Evolutionary conservation across 2,797 vertebrate genomes (phyloP), one percentile per base, ranked within the genome.

Genomic region (Eleutherodactylus coqui): DNA sequence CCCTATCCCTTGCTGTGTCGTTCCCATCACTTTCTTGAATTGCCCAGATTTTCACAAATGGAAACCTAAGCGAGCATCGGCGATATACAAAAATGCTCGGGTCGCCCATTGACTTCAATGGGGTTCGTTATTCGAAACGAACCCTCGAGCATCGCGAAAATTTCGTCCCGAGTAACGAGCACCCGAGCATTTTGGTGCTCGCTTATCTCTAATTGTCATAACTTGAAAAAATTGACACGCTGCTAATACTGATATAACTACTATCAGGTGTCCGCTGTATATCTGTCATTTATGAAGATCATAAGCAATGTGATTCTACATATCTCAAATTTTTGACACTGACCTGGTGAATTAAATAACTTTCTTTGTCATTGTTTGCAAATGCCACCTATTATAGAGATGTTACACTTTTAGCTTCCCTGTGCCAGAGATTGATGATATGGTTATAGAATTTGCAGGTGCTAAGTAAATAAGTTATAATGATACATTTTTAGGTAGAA

Each of bases 261-360:
- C 36, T 69, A 19, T 38, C 64, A 69, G 38, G 64, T 69, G 64
- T 36, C 64, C 36, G 60, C 29, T 32, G 60, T 64, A n/a, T 29
- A 64, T 69, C 34, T 69, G 64, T 36, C 36, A 36, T 69, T 69
- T 36, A 69, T 69, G 64, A 69, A 38, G 32, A 69, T 69, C 64
- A n/a, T 8, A 69, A 6, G 9, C 64, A 69, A 69, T 21, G 17
- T 19, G 64, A 69, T 69, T 69, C 21, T 69, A 8, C 10, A 34
- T 69, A 14, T 14, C 11, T 62, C 3, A 19, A 21, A 69, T 69
- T 36, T 19, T 14, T 16, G 17, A 64, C 29, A 32, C 21, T 34
- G 34, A 32, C 29, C 62, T 34, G 29, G 62, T 67, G 62, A 14
- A 17, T 34, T 69, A 69, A 29, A 32, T 69, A 14, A 6, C 32